Base-by-base conservation (phyloP, 2,113 vertebrate genomes). In the Neodon shergylaensis region DNA sequence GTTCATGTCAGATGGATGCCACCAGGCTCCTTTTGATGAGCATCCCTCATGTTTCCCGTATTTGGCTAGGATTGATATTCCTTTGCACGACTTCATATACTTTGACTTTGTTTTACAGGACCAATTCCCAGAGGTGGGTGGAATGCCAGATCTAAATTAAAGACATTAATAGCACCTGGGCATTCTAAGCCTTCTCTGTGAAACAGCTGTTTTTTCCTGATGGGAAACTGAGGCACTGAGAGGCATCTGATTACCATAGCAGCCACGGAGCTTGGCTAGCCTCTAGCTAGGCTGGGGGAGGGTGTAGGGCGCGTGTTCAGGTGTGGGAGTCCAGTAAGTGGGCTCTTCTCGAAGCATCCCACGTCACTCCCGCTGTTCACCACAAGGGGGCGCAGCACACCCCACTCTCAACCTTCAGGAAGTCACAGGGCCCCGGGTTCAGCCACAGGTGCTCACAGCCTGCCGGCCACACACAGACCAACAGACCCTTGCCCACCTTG, bases 1-100 rank as follows among this genome's bases (percentile, higher is more conserved):
- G 21, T 31, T 31, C 17, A 1, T 14, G 10, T 44, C 47, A 19
- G 36, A 5, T 14, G 39, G 52, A 54, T 4, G 9, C 3, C 11
- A 1, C 8, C 54, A 5, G 1, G 0, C 0, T 61, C 26, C 73
- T 28, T 26, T 28, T 22, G 0, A 0, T 3, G 42, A 87, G 1
- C 26, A 0, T 21, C 24, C 70, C 36, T 5, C 24, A 54, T 14
- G 42, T 82, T 47, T 39, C 39, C 0, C 0, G 22, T 21, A n/a
- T 61, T 28, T 65, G 58, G n/a, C 61, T 72, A 36, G 12, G 22
- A 11, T 33, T 21, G 86, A 3, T 8, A 39, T 36, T 76, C 7
- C 31, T 5, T 7, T 26, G 0, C 24, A 0, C 11, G 31, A 3
- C 1, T 10, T 47, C 44, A 10, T 5, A 22, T 19, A 24, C 14